Base-by-base conservation (phyloP, 2,113 vertebrate genomes). In the Sula dactylatra region DNA sequence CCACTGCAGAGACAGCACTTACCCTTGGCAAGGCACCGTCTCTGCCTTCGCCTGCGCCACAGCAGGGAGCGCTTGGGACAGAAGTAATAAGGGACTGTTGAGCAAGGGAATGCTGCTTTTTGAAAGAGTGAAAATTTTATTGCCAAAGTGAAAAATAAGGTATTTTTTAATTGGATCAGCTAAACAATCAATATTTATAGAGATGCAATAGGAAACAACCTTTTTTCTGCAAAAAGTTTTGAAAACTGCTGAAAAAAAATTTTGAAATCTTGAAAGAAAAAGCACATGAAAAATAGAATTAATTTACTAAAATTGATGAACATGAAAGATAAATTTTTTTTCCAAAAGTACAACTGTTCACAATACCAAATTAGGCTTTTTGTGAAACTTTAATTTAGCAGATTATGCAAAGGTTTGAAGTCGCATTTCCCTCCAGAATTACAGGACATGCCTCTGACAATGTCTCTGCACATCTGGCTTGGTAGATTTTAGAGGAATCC, bases 1-100 rank as follows among this genome's bases (percentile, higher is more conserved):
- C 36, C 8, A 1, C 18, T 1, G 7, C 26, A 34, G 59, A 50
- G 31, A 12, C 3, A 1, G 25, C 47, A 2, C 22, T 31, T 13
- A 13, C 18, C 21, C 11, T 14, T 21, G 40, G 9, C 38, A 34
- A 17, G 32, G 11, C 9, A 17, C 11, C 2, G 4, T 2, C 4
- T 24, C 61, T 31, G n/a, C 52, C 11, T 42, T 22, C 5, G 1
- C 4, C 55, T 31, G 27, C 6, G 3, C 49, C 56, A 5, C 16
- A 11, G 10, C 1, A 0, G 22, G 34, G 13, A 64, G 11, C 2
- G 16, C 14, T 2, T 24, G 24, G 50, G 26, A 34, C 8, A 50
- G 44, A 24, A 45, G 11, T 6, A 25, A 22, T 12, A 49, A 34
- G 31, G 14, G 4, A 16, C 5, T 40, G 4, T 4, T 19, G 56